Base-by-base conservation (phyloP, 2,797 vertebrate species). In the Leptatherina wallacei region DNA sequence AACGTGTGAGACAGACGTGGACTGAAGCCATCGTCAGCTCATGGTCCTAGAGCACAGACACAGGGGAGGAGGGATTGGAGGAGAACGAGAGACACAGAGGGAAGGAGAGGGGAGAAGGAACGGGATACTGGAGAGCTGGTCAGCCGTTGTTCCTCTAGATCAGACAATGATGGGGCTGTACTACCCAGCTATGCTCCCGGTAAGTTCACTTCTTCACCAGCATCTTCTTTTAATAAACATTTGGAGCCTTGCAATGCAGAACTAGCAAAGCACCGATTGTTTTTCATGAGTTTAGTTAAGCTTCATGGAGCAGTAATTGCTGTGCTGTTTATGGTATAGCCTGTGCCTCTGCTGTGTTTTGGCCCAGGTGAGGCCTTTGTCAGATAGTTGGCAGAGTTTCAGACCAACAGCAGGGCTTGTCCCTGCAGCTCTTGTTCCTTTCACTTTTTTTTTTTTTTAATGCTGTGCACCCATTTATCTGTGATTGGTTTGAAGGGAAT, bases 161-260 rank as follows among this genome's bases (percentile, higher is more conserved):
- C 83, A 88, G 88, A 93, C 87, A 2, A 94, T 94, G 93, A 94
- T 94, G 92, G 93, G 93, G 80, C 90, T 94, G 62, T 94, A 94
- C 87, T 94, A 93, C 84, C 91, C 89, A 84, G 87, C 92, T 71
- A 77, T 92, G 83, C 76, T 92, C 24, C 87, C 90, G 93, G 93
- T 94, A 84, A 93, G 93, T 92, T 77, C 51, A 13, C 52, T 4
- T 18, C 55, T 59, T 3, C 1, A 49, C 69, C 60, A 12, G 24
- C 24, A 52, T 56, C 36, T 27, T 58, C 35, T 72, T 64, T 65
- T 44, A 44, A 0, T 44, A 16, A 82, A 71, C 62, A 64, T 35
- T 51, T 58, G 3, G 14, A 51, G 56, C 65, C 18, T 36, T 2
- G 75, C 33, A 4, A 40, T 32, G 58, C 24, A 38, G 36, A 76